A percentile compares a stretch with the other conserved stretches of the same genome.
Conservation (phyloP, 2,888 invertebrate genomes). For the Heteropelma amictum region DNA sequence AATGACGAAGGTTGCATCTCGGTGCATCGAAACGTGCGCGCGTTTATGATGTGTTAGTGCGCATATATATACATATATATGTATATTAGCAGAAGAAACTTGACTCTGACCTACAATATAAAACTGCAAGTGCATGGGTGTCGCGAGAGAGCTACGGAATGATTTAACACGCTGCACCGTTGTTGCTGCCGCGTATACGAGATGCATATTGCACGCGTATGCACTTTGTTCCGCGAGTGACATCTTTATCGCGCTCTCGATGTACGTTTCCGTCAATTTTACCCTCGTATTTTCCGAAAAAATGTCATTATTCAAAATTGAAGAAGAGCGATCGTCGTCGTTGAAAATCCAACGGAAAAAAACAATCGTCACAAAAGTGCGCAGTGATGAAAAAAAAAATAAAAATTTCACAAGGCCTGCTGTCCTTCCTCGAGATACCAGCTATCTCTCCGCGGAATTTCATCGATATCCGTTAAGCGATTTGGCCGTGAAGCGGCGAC, state of each 20-base stretch:
- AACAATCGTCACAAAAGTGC: no score
- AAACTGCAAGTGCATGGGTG: constrained; percentile 60
- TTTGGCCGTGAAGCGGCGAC: no score
- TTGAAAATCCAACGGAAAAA: no score
- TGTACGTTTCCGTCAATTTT: background rate
- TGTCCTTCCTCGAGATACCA: no score
- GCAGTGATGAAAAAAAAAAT: no score
- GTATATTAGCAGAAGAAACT: constrained; percentile 62
- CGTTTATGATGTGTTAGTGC: constrained; percentile 25
- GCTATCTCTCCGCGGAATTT: no score
- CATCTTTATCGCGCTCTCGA: constrained; percentile 8
- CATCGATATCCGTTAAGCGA: no score
- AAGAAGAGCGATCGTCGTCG: no score
- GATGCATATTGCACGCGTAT: constrained; percentile 9
- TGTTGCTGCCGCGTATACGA: constrained; percentile 2
- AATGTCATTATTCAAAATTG: background rate
- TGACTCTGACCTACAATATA: constrained; percentile 69
- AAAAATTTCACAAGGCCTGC: no score
- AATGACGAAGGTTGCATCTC: constrained; percentile 52
- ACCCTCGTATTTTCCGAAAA: background rate
- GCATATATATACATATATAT: constrained; percentile 6
- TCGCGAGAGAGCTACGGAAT: constrained; percentile 43
- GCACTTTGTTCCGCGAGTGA: constrained; percentile 23
- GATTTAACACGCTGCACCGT: constrained; percentile 9
- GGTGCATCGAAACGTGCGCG: constrained; percentile 43